Evolutionary conservation across 2,888 invertebrate genomes (phyloP).

Genomic region (Rotaria macrura): DNA sequence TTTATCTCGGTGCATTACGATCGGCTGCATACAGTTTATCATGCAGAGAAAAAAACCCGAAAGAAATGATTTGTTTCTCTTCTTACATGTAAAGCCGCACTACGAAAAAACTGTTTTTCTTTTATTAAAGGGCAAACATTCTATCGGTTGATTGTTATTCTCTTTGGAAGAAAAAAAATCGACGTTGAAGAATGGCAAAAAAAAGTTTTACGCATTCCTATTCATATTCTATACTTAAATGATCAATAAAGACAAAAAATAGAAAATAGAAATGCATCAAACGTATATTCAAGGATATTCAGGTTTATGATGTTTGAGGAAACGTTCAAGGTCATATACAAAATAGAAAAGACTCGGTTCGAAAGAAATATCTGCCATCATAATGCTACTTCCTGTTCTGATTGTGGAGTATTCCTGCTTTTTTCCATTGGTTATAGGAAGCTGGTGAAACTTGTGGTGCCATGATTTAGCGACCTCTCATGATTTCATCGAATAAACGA

Average conservation of each 20-base stretch:
- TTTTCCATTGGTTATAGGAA: background rate
- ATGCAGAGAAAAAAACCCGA: background rate
- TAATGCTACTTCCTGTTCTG: background rate
- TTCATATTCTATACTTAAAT: background rate
- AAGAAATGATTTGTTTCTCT: background rate
- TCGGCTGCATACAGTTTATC: background rate
- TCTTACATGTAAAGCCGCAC: background rate
- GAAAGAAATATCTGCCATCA: background rate
- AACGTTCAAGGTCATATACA: background rate
- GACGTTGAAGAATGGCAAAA: background rate
- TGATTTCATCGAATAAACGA: background rate
- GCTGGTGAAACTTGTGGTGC: background rate
- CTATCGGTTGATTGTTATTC: background rate
- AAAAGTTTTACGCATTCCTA: background rate
- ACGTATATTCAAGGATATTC: background rate
- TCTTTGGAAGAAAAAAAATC: background rate
- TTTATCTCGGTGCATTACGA: background rate
- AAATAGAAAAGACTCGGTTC: background rate
- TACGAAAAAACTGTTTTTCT: background rate
- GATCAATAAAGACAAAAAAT: background rate
- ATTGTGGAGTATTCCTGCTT: background rate
- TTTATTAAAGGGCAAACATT: background rate
- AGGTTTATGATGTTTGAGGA: background rate
- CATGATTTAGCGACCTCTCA: background rate
- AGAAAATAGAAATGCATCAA: background rate